Conservation (phyloP, 1,140 invertebrate genomes). For the Branchinecta lindahli region DNA sequence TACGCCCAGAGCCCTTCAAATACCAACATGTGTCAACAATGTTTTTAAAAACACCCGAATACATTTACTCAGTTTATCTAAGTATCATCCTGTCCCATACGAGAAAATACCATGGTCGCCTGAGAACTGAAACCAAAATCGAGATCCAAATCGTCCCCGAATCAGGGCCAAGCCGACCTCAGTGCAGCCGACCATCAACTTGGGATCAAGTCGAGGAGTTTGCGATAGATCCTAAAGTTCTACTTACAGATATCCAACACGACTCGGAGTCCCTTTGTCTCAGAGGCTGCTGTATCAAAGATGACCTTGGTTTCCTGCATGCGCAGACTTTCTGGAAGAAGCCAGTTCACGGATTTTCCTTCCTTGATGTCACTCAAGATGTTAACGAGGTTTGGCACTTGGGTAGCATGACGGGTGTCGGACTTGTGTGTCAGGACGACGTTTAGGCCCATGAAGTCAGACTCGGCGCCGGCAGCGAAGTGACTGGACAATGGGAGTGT, state of each 20-base stretch:
- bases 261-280: background rate
- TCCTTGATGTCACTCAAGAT: slow-evolving; percentile 3
- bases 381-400: background rate
- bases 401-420: background rate
- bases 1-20: too few species aligned
- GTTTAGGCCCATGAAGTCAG: background rate
- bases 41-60: too few species aligned
- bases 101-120: too few species aligned
- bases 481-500: background rate
- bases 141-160: too few species aligned
- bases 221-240: background rate
- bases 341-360: background rate
- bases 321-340: background rate
- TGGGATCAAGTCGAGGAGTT: too few species aligned
- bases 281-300: background rate
- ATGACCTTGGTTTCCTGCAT: slow-evolving; percentile 3
- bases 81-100: too few species aligned
- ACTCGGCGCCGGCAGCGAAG: background rate
- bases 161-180: too few species aligned
- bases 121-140: too few species aligned
- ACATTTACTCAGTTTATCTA: too few species aligned
- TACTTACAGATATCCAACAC: background rate
- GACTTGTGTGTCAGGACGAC: background rate
- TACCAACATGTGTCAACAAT: too few species aligned
- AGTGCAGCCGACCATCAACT: too few species aligned